Percentiles rank a stretch among this genome's conserved stretches.
Evolutionary conservation across 1,140 invertebrate genomes (phyloP).

Genomic region (Tetragonula clypearis): DNA sequence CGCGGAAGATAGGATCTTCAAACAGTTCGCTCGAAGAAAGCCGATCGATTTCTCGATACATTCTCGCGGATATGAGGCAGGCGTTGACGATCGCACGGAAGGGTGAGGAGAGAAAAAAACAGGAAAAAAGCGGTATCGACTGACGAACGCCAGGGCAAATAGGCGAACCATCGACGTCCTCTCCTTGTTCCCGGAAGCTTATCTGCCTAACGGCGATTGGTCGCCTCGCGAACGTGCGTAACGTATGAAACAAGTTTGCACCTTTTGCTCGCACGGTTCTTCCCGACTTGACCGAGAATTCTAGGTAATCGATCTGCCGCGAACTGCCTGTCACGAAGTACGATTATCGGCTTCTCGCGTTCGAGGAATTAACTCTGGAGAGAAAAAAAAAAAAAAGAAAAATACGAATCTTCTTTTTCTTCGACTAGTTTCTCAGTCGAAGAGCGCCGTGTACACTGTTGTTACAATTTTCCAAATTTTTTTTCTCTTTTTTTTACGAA

Average conservation of each 20-base stretch:
- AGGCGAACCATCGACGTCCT: constrained; percentile 36
- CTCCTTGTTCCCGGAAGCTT: constrained; percentile 60
- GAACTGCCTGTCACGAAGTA: constrained; percentile 10
- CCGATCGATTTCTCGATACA: not conserved
- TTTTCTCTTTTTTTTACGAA: too few relatives aligned
- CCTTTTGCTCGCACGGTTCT: constrained; percentile 46
- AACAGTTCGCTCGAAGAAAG: not conserved
- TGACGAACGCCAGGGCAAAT: constrained; percentile 34
- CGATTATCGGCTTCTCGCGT: not conserved
- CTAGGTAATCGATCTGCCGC: constrained; percentile 52
- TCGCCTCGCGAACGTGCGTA: constrained; percentile 41
- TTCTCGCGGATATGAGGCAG: not conserved
- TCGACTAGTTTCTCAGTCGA: too few relatives aligned
- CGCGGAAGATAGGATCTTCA: too few relatives aligned
- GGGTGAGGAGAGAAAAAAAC: not conserved
- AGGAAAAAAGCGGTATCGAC: constrained; percentile 17
- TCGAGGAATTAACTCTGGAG: not conserved
- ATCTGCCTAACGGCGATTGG: constrained; percentile 52
- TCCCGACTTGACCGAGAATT: constrained; percentile 42
- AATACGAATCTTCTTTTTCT: too few relatives aligned
- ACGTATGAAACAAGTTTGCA: constrained; percentile 64
- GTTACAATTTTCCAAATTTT: too few relatives aligned
- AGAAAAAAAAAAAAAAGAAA: not conserved
- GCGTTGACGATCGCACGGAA: not conserved
- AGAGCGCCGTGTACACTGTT: too few relatives aligned